These are phyloP conservation scores for Sebastiscus albofasciatus DNA, from an alignment of 2,797 vertebrate species.

Conservation along the genomic window DNA sequence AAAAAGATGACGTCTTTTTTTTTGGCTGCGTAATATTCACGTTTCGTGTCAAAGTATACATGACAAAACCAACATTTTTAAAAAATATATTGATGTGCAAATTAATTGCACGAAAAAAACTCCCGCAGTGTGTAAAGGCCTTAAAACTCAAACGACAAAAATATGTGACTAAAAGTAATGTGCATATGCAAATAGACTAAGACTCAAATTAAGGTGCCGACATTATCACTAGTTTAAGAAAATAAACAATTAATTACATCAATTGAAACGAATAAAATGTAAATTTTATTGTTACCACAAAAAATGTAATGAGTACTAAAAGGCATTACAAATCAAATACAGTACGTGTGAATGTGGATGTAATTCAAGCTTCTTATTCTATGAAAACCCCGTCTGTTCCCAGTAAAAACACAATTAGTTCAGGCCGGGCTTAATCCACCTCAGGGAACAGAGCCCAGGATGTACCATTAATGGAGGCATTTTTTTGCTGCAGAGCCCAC, in stretches of 20 bases:
- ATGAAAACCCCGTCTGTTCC: slow-evolving; percentile 35
- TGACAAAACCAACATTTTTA: too few relatives aligned
- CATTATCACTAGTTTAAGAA: not conserved
- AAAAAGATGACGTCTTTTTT: too few relatives aligned
- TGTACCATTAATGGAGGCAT: slow-evolving; percentile 59
- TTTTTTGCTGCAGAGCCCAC: slow-evolving; percentile 56
- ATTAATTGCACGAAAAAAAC: too few relatives aligned
- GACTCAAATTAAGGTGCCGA: not conserved
- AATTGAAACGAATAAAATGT: not conserved
- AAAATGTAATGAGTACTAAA: not conserved
- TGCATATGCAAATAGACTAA: not conserved
- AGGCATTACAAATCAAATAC: not conserved
- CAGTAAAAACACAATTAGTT: slow-evolving; percentile 62
- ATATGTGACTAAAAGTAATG: not conserved
- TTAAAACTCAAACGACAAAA: not conserved
- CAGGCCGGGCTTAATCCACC: slow-evolving; percentile 63
- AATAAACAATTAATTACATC: not conserved
- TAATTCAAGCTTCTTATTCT: slow-evolving; percentile 15
- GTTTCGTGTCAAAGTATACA: too few relatives aligned
- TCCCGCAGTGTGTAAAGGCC: too few relatives aligned
- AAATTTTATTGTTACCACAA: not conserved
- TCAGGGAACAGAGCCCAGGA: slow-evolving; percentile 61
- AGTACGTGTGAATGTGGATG: not conserved
- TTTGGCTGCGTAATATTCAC: too few relatives aligned
- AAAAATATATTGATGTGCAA: too few relatives aligned